These are phyloP conservation scores for Tragelaphus strepsiceros DNA, from an alignment of 2,113 vertebrate species.

Conservation along the genomic window DNA sequence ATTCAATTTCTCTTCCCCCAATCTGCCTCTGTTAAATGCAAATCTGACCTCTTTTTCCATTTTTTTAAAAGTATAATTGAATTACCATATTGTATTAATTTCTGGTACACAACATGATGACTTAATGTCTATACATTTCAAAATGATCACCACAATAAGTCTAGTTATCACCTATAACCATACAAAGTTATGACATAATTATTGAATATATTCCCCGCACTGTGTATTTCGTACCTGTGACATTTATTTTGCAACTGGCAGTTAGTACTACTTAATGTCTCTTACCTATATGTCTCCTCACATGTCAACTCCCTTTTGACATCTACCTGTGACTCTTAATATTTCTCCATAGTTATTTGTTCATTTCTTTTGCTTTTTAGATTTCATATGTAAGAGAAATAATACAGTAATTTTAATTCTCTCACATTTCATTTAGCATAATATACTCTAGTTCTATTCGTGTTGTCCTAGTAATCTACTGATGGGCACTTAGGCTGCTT, in stretches of 20 bases:
- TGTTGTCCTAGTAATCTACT: not conserved
- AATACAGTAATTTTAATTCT: not conserved
- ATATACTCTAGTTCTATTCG: not conserved
- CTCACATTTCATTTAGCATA: not conserved
- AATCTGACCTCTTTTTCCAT: not conserved
- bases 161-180: not conserved
- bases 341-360: not conserved
- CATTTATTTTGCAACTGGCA: not conserved
- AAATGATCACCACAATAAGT: not conserved
- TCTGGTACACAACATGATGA: not conserved
- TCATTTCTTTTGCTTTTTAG: not conserved
- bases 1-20: not conserved
- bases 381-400: not conserved
- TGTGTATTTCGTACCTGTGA: not conserved
- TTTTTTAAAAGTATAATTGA: not conserved
- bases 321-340: not conserved
- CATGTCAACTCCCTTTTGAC: fast-evolving
- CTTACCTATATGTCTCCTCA: not conserved
- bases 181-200: not conserved
- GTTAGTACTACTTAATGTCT: not conserved
- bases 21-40: not conserved
- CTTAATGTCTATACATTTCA: not conserved
- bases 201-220: not conserved
- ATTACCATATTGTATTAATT: not conserved
- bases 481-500: not conserved